phyloP scores from a whole-genome alignment of 2,113 vertebrate species.

The Typhlomys cinereus region DNA sequence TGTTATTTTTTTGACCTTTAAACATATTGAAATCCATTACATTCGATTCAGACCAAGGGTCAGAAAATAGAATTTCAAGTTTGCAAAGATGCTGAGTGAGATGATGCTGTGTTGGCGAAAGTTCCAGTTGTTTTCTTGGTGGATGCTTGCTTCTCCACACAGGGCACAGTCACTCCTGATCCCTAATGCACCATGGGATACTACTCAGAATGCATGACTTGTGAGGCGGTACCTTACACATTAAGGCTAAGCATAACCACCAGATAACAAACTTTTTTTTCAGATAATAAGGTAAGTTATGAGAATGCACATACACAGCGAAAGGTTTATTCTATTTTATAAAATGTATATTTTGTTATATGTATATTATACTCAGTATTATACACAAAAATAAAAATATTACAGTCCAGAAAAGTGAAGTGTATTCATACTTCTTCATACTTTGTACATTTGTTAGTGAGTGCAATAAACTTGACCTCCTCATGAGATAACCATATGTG shows the following conservation, averaged over 20 bases:
- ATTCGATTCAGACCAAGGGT: constrained; percentile 42
- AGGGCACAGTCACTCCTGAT: neutral
- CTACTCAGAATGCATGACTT: neutral
- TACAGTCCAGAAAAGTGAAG: neutral
- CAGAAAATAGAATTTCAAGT: neutral
- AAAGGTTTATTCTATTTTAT: neutral
- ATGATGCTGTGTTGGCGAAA: neutral
- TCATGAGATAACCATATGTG: neutral
- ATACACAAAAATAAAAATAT: neutral
- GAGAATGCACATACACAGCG: neutral
- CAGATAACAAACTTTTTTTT: neutral
- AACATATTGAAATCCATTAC: constrained; percentile 52
- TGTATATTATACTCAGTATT: neutral
- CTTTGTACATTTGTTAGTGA: neutral
- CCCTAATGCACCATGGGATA: neutral
- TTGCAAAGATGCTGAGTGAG: neutral
- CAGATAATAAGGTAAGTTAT: neutral
- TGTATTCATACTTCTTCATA: too few species aligned
- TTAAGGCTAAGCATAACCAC: neutral
- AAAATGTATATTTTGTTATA: neutral
- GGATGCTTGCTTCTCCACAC: neutral
- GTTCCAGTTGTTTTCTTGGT: constrained; percentile 12
- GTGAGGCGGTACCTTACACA: neutral
- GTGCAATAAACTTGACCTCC: neutral
- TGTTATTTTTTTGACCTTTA: constrained; percentile 37